Evolutionary conservation across 2,113 vertebrate species (phyloP).

Genomic region (Odocoileus hemionus): DNA sequence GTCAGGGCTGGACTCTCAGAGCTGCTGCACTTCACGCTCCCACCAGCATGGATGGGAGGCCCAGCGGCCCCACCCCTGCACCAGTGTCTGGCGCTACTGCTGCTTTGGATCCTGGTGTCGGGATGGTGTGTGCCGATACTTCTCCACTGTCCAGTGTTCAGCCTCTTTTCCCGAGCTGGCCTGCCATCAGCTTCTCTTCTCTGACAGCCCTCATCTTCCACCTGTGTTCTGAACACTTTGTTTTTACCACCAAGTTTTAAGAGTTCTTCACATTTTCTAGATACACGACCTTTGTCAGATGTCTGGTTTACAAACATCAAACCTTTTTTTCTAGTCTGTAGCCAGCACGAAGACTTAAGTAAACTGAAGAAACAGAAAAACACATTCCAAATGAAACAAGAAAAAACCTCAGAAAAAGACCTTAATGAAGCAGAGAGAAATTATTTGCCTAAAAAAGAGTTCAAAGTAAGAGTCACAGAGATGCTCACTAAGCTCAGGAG

Average conservation of each 20-base stretch:
- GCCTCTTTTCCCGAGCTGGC: not conserved
- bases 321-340: no score
- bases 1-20: not conserved
- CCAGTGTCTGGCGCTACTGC: accelerated
- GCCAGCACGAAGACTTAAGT: no score
- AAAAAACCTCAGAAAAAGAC: not conserved
- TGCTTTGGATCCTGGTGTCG: not conserved
- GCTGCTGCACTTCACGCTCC: accelerated
- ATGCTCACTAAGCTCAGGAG: not conserved
- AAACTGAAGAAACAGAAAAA: not conserved
- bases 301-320: not conserved
- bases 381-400: not conserved
- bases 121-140: accelerated
- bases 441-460: not conserved
- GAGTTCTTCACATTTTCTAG: not conserved
- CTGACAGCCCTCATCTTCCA: no score
- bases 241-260: not conserved
- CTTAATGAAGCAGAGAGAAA: not conserved
- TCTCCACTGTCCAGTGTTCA: not conserved
- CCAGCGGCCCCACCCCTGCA: not conserved
- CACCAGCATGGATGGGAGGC: accelerated
- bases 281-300: not conserved
- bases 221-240: not conserved
- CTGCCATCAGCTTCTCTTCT: not conserved
- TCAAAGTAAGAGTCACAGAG: not conserved